phyloP scores from a whole-genome alignment of 1,140 invertebrate genomes.

The Agraylea sexmaculata region DNA sequence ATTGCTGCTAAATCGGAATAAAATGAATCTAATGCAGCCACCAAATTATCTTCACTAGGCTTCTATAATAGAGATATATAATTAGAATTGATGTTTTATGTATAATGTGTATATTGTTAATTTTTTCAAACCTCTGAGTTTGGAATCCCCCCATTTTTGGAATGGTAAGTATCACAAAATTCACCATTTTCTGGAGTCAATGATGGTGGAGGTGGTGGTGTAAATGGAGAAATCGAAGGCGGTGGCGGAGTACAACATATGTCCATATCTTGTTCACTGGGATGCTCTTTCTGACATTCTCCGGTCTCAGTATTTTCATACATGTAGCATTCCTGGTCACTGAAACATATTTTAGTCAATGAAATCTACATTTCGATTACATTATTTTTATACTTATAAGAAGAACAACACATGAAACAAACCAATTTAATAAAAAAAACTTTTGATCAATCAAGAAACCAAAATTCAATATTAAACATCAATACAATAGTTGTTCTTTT shows the following conservation, averaged over 20 bases:
- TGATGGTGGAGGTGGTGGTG: constrained; percentile 4
- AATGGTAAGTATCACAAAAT: neutral
- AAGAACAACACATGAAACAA: too few relatives aligned
- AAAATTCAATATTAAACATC: too few relatives aligned
- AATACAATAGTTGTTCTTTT: too few relatives aligned
- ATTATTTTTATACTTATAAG: too few relatives aligned
- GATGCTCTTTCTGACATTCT: constrained; percentile 35
- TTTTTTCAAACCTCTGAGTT: neutral
- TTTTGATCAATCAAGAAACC: too few relatives aligned
- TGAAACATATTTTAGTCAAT: too few relatives aligned
- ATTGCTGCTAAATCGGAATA: constrained; percentile 18
- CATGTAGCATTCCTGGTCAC: constrained; percentile 36
- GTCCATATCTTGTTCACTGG: constrained; percentile 14
- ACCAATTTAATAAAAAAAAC: too few relatives aligned
- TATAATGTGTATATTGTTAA: neutral
- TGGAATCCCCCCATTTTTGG: neutral
- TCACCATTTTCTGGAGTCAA: constrained; percentile 17
- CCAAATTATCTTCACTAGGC: constrained; percentile 7
- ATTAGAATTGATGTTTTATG: neutral
- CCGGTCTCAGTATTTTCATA: constrained; percentile 34
- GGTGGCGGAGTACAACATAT: constrained; percentile 8
- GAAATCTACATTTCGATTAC: too few relatives aligned
- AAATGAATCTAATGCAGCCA: constrained; percentile 17
- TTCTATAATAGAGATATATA: neutral
- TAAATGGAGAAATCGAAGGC: constrained; percentile 5